phyloP scores from a whole-genome alignment of 2,888 invertebrate species.

The Cephus sareptanus region DNA sequence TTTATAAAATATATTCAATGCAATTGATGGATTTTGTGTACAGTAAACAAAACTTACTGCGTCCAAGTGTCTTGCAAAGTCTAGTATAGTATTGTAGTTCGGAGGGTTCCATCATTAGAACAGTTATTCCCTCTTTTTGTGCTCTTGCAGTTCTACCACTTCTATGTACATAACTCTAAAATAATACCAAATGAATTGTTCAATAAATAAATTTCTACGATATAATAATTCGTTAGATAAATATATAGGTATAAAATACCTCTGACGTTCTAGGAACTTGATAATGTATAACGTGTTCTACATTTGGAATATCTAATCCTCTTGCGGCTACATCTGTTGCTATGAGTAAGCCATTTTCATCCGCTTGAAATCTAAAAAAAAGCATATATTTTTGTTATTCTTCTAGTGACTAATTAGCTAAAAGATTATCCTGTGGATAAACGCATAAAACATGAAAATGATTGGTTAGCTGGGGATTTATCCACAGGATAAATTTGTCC shows the following conservation, averaged over 20 bases:
- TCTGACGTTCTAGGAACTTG: constrained; percentile 95
- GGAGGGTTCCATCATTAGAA: constrained; percentile 89
- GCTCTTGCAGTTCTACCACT: constrained; percentile 97
- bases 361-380: constrained; percentile 74
- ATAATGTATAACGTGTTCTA: constrained; percentile 97
- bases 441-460: too few species aligned
- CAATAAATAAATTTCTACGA: neutral
- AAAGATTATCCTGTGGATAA: too few species aligned
- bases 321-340: constrained; percentile 98
- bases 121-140: constrained; percentile 86
- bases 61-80: constrained; percentile 85
- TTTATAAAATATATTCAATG: neutral
- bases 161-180: constrained; percentile 91
- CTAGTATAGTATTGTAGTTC: constrained; percentile 85
- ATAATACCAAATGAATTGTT: constrained; percentile 9
- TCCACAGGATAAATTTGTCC: too few species aligned
- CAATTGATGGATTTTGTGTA: neutral
- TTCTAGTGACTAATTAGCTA: neutral
- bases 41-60: constrained; percentile 72
- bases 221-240: neutral
- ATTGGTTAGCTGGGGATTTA: too few species aligned
- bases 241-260: constrained; percentile 60
- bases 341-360: constrained; percentile 80
- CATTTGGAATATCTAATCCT: constrained; percentile 93
- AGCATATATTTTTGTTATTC: neutral